Percentiles rank a stretch among this genome's conserved stretches.
These are phyloP conservation scores for Arbacia lixula DNA, from an alignment of 53 echinoderm and acorn worm species.

Conservation along the genomic window DNA sequence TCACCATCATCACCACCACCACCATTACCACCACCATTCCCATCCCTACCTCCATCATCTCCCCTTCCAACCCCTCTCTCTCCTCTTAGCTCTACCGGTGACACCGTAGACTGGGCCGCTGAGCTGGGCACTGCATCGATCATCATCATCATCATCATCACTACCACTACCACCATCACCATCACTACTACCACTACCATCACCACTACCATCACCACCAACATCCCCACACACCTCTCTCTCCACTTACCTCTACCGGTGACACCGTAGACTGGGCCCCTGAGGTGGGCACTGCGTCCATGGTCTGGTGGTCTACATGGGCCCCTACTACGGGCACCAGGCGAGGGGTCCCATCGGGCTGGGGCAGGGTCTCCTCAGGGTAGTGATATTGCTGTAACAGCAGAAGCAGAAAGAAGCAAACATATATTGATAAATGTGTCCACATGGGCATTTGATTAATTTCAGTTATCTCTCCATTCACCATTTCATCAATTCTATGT, in stretches of 20 bases:
- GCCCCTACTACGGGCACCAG: slow-evolving; percentile 96
- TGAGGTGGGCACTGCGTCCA: slow-evolving; percentile 89
- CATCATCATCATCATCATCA: slow-evolving; percentile 9
- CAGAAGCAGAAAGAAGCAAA: slow-evolving; percentile 3
- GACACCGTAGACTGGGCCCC: slow-evolving; percentile 86
- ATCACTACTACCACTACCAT: neutral
- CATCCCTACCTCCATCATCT: neutral
- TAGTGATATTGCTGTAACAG: slow-evolving; percentile 86
- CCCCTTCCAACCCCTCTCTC: neutral
- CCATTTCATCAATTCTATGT: too few relatives aligned
- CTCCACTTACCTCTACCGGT: slow-evolving; percentile 68
- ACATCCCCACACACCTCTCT: neutral
- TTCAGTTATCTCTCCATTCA: too few relatives aligned
- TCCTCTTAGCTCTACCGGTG: slow-evolving; percentile 70
- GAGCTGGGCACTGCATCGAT: slow-evolving; percentile 88
- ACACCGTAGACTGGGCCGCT: slow-evolving; percentile 85
- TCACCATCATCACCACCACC: neutral
- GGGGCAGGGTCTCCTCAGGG: slow-evolving; percentile 78
- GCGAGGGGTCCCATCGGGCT: slow-evolving; percentile 82
- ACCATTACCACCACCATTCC: neutral
- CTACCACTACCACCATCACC: neutral
- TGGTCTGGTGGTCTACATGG: slow-evolving; percentile 74
- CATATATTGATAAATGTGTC: neutral
- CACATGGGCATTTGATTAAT: too few relatives aligned
- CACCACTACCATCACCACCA: neutral